Base-by-base conservation (phyloP, 2,113 vertebrate genomes). In the Cepphus grylle region DNA sequence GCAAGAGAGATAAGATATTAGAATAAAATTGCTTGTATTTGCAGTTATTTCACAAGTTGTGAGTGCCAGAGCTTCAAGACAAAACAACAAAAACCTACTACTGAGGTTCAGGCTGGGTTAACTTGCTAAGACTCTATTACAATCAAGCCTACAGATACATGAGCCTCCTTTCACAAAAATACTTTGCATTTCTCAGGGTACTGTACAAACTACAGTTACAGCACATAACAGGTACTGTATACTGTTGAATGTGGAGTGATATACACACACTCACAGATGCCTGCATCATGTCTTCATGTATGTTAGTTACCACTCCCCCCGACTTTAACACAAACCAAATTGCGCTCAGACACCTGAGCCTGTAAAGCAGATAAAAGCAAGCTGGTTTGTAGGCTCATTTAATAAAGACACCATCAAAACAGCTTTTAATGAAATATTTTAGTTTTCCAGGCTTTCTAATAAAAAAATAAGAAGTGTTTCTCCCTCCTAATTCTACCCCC, bases 1-100 rank as follows among this genome's bases (percentile, higher is more conserved):
- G 55, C 40, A 40, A 40, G 21, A 69, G 0, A 29, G 4, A 32
- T 1, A 17, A 23, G 11, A 0, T 8, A 8, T 52, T 38, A 59
- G 18, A 32, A 50, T 29, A 69, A 43, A 92, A 83, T 3, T 3
- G 6, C 21, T 71, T 34, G 14, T 53, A 38, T 67, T 11, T 52
- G 38, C 34, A 83, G 55, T 6, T 17, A 19, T 66, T 66, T 66
- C 34, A 59, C 4, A 52, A 47, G 26, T 10, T 55, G 19, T 11
- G 43, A 69, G 4, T 38, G 11, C 29, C n/a, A 49, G 30, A 56
- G 47, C 9, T 78, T 55, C 18, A 29, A 55, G 45, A 11, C 6
- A 30, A 27, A 72, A 15, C 30, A 55, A 23, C 11, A 7, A 13
- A 26, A 38, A 34, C 12, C 10, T 3, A 2, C 5, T 36, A 38